Base-by-base conservation (phyloP, 1,140 invertebrate species). In the Conus ventricosus region DNA sequence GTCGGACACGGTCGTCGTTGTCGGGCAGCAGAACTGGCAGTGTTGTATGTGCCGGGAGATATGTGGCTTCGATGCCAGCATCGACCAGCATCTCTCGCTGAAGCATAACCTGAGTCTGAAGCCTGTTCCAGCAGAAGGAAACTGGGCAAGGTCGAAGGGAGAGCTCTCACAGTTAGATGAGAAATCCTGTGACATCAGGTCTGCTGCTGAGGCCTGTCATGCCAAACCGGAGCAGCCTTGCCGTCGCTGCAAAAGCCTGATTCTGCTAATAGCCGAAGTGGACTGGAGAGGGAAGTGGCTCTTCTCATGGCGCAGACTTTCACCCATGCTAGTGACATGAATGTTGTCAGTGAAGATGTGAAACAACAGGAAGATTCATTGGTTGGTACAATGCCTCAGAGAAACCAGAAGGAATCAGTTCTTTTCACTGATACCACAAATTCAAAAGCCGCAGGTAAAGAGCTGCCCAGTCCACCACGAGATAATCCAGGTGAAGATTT, bases 231-330 rank as follows among this genome's bases (percentile, higher is more conserved):
- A 85, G 2, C 57, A 67, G 39, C 39, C n/a, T 51, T 51, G 23
- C 17, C 85, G 27, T 75, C 53, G 17, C 75, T 67, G 54, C n/a
- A 54, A 6, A 17, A 27, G 4, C 5, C 85, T 23, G 75, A 87
- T 78, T 15, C 51, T 39, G 53, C 25, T 85, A 85, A 76, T 27
- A 80, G 85, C 20, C 67, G 85, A 20, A 78, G 71, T 25, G 85
- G 85, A 10, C 60, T 87, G 39, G 85, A 87, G 75, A 87, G 85
- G 54, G 85, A 87, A 27, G 85, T 87, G 71, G 85, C 85, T 15
- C 75, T 87, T 23, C 85, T 87, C 39, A 87, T 87, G 85, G 85
- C 85, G 17, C 85, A 87, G 75, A 87, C 85, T 0, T 87, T 87
- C 71, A 87, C 85, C 25, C 85, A 87, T 4, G 17, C 85, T 27